A percentile compares a stretch with the other conserved stretches of the same genome.
Evolutionary conservation across 2,113 vertebrate genomes (phyloP).

Genomic region (Varanus salvator): DNA sequence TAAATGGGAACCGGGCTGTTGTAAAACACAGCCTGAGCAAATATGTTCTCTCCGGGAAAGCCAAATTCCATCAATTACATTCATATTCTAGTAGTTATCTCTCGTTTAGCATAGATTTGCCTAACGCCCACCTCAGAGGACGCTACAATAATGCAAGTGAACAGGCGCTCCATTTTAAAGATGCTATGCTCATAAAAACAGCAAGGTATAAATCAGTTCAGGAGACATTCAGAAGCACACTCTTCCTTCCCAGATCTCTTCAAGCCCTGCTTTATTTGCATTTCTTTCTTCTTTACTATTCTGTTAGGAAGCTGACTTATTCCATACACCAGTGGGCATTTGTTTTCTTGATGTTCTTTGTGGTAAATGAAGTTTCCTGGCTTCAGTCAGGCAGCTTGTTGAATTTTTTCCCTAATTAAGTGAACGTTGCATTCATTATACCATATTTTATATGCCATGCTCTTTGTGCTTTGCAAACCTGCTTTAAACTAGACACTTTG

Average conservation of each 20-base stretch:
- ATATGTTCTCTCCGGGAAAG: neutral
- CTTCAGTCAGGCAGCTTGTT: constrained; percentile 44
- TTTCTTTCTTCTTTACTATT: constrained; percentile 50
- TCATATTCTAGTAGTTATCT: constrained; percentile 4
- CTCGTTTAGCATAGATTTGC: constrained; percentile 35
- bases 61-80: constrained; percentile 7
- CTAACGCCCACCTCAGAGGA: rapidly evolving
- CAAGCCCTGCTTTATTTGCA: constrained; percentile 49
- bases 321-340: constrained; percentile 58
- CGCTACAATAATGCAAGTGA: constrained; percentile 1
- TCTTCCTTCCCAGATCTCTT: constrained; percentile 37
- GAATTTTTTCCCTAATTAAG: constrained; percentile 70
- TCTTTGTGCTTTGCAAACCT: constrained; percentile 46
- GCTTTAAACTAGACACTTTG: constrained; percentile 7
- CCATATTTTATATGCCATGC: constrained; percentile 46
- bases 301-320: constrained; percentile 64
- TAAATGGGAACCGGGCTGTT: constrained; percentile 13
- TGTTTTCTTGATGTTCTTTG: constrained; percentile 36
- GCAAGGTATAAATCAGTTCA: constrained; percentile 59
- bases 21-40: constrained; percentile 21
- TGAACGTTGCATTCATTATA: constrained; percentile 58
- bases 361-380: constrained; percentile 32
- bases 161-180: constrained; percentile 22
- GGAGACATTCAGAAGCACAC: constrained; percentile 43
- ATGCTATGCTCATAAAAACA: constrained; percentile 36